These are phyloP conservation scores for Lampris megalopsis DNA, from an alignment of 2,113 vertebrate species.

Conservation along the genomic window DNA sequence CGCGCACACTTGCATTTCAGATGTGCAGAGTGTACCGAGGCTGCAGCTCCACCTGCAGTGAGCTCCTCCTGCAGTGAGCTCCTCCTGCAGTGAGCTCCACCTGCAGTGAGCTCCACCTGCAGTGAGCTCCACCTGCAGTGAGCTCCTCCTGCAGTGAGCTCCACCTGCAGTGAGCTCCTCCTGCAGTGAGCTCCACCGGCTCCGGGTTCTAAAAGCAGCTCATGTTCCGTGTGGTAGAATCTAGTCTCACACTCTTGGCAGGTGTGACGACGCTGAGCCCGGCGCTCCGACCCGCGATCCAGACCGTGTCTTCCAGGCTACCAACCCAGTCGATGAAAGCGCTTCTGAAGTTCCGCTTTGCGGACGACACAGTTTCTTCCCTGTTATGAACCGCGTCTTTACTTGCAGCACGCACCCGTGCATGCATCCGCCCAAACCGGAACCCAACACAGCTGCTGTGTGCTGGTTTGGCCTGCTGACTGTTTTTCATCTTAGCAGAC, in stretches of 20 bases:
- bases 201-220: background rate
- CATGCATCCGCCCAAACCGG: too few relatives aligned
- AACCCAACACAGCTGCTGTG: too few relatives aligned
- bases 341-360: slow-evolving; percentile 26
- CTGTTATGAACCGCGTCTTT: too few relatives aligned
- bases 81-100: too few relatives aligned
- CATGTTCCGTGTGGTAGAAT: background rate
- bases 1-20: too few relatives aligned
- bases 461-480: background rate
- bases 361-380: background rate
- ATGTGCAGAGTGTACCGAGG: too few relatives aligned
- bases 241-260: background rate
- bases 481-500: background rate
- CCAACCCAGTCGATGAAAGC: slow-evolving; percentile 13
- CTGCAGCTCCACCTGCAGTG: too few relatives aligned
- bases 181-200: background rate
- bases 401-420: background rate
- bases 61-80: too few relatives aligned
- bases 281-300: background rate
- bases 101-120: too few relatives aligned
- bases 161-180: too few relatives aligned
- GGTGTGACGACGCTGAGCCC: background rate
- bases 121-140: too few relatives aligned
- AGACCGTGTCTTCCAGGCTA: slow-evolving; percentile 11
- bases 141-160: too few relatives aligned